Evolutionary conservation across 2,113 vertebrate genomes (phyloP), one percentile per base, ranked within the genome.

Genomic region (Picathartes gymnocephalus): DNA sequence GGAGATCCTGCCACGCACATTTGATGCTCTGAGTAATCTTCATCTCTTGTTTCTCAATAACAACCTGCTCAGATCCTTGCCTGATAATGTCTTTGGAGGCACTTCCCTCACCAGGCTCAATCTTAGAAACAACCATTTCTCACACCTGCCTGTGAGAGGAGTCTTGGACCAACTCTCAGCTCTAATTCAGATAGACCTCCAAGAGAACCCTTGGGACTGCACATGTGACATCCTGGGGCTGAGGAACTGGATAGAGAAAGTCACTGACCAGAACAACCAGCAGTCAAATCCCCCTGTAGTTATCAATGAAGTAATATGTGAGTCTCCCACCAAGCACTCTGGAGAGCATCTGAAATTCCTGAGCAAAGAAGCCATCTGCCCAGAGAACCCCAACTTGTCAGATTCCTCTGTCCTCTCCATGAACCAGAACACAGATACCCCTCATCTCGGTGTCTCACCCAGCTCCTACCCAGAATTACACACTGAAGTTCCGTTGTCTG

Each of bases 141-240:
- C 99, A 1, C 96, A 99, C 68, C 94, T 99, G 88, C 99, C 99
- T 2, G 99, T 99, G 42, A 98, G 97, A 73, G 99, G 99, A 5
- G 99, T 99, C n/a, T 97, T 99, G n/a, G 99, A 99, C 91, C 99
- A 99, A 97, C 98, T 99, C 10, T 99, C 99, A 0, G 98, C 99
- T 17, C 99, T 99, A n/a, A 99, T 99, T 93, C 99, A 99, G 98
- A 99, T 99, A 18, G 99, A 99, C 93, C 98, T 99, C 24, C 99
- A 99, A 87, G 99, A 99, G 95, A 99, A 99, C 92, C 99, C 99
- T 3, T 99, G 99, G 99, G 99, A 99, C 97, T 99, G 99, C 96
- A 99, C 98, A 0, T 99, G 99, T 86, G 98, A 99, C 78, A 99
- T 99, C 35, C 98, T 99, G 92, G 98, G 98, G 1, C 98, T 99